Evolutionary conservation across 1,140 invertebrate genomes (phyloP).

Genomic region (Drosophila asahinai): DNA sequence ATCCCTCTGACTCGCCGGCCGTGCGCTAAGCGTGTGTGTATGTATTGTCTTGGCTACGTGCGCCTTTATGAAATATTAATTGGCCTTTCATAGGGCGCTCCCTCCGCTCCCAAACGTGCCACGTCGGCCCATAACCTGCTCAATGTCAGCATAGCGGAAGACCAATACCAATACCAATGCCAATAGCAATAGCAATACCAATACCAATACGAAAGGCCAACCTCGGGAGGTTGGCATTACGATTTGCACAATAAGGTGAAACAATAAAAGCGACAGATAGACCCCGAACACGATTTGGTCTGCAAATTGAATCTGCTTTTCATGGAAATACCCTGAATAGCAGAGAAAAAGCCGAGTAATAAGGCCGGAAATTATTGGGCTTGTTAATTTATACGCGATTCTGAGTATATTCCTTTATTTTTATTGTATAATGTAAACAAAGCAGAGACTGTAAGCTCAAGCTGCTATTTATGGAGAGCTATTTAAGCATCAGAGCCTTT

Average conservation of each 20-base stretch:
- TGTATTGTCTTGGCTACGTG: slow-evolving; percentile 71
- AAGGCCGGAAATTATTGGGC: slow-evolving; percentile 13
- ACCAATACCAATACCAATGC: slow-evolving; percentile 30
- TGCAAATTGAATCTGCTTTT: slow-evolving; percentile 40
- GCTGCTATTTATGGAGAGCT: background rate
- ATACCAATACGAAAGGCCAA: slow-evolving; percentile 4
- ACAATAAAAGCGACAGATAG: slow-evolving; percentile 43
- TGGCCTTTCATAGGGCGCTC: slow-evolving; percentile 69
- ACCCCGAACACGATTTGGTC: slow-evolving; percentile 34
- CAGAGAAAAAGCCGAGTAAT: slow-evolving; percentile 3
- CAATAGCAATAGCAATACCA: slow-evolving; percentile 8
- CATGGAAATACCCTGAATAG: background rate
- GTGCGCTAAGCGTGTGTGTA: slow-evolving; percentile 10
- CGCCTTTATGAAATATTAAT: slow-evolving; percentile 84
- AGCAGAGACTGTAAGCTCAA: too few species aligned
- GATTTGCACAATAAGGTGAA: slow-evolving; percentile 50
- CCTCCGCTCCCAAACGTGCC: slow-evolving; percentile 61
- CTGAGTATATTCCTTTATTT: background rate
- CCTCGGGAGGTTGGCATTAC: slow-evolving; percentile 31
- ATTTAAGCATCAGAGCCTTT: too few species aligned
- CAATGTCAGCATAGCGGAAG: slow-evolving; percentile 60
- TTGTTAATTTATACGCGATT: slow-evolving; percentile 5
- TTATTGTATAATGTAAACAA: background rate
- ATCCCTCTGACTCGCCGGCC: background rate
- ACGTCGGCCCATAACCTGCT: slow-evolving; percentile 60